These are phyloP conservation scores for Aradus depressus DNA, from an alignment of 2,888 invertebrate genomes.

Conservation along the genomic window DNA sequence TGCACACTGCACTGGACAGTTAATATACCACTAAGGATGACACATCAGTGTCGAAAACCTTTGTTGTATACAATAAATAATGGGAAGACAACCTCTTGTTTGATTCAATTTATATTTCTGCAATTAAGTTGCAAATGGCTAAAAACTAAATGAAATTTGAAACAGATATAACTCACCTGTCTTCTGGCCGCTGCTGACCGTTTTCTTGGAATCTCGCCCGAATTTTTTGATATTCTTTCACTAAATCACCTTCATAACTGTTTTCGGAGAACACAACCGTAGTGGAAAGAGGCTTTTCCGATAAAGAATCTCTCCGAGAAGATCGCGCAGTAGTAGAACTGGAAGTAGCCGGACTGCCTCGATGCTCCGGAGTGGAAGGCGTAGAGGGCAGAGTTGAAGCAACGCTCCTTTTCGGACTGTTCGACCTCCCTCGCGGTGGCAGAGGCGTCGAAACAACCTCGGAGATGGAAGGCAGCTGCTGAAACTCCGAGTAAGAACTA, in stretches of 20 bases:
- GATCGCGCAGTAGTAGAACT: slow-evolving; percentile 57
- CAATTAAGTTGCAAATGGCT: too few relatives aligned
- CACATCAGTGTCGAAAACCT: too few relatives aligned
- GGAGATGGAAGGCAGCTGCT: slow-evolving; percentile 34
- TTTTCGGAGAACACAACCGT: slow-evolving; percentile 29
- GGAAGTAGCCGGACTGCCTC: slow-evolving; percentile 49
- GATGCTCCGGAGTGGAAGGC: slow-evolving; percentile 58
- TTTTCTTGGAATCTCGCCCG: slow-evolving; percentile 45
- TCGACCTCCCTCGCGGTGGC: slow-evolving; percentile 20
- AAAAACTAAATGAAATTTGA: neutral
- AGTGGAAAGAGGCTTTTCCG: slow-evolving; percentile 41
- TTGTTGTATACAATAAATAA: too few relatives aligned
- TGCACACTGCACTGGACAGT: too few relatives aligned
- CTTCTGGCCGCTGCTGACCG: slow-evolving; percentile 31
- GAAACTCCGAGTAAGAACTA: slow-evolving; percentile 49
- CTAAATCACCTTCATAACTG: slow-evolving; percentile 49
- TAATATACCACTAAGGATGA: too few relatives aligned
- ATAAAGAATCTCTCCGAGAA: slow-evolving; percentile 52
- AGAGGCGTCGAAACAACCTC: slow-evolving; percentile 36
- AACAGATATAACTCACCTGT: slow-evolving; percentile 6
- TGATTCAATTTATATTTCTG: too few relatives aligned
- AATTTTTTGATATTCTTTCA: slow-evolving; percentile 64
- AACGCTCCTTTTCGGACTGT: slow-evolving; percentile 17
- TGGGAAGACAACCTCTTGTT: too few relatives aligned
- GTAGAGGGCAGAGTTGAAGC: slow-evolving; percentile 36